phyloP scores from a whole-genome alignment of 64 coral and sea anemone species.

The Dendronephthya gigantea region DNA sequence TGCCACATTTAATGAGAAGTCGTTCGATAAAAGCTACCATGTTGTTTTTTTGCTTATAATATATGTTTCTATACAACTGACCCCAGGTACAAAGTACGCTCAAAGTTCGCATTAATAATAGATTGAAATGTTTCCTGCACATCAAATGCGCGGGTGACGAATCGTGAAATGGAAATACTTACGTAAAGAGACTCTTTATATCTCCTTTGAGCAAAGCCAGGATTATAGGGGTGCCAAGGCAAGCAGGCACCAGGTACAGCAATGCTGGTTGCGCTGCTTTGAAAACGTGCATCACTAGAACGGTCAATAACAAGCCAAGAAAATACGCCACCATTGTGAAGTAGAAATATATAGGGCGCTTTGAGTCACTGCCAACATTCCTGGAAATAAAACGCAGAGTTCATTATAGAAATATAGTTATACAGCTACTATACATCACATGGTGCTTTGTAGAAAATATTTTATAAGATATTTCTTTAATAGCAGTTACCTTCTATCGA shows the following conservation, averaged over 20 bases:
- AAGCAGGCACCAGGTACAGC: slow-evolving; percentile 90
- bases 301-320: slow-evolving; percentile 72
- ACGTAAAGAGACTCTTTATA: slow-evolving; percentile 73
- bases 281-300: slow-evolving; percentile 92
- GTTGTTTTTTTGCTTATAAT: too few relatives aligned
- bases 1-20: too few relatives aligned
- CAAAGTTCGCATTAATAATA: not conserved
- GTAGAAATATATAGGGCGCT: slow-evolving; percentile 69
- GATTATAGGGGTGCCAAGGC: slow-evolving; percentile 70
- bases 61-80: too few relatives aligned
- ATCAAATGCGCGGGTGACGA: not conserved
- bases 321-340: slow-evolving; percentile 85
- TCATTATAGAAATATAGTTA: not conserved
- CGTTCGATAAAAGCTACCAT: too few relatives aligned
- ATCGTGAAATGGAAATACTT: not conserved
- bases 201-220: slow-evolving; percentile 72
- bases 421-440: not conserved
- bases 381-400: slow-evolving; percentile 59
- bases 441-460: not conserved
- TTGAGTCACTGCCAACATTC: slow-evolving; percentile 40
- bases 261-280: slow-evolving; percentile 95
- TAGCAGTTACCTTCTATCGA: slow-evolving; percentile 58
- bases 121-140: not conserved
- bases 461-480: not conserved
- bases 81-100: too few relatives aligned